Conservation (phyloP, 1,140 invertebrate genomes). For the Anthonomus grandis region DNA sequence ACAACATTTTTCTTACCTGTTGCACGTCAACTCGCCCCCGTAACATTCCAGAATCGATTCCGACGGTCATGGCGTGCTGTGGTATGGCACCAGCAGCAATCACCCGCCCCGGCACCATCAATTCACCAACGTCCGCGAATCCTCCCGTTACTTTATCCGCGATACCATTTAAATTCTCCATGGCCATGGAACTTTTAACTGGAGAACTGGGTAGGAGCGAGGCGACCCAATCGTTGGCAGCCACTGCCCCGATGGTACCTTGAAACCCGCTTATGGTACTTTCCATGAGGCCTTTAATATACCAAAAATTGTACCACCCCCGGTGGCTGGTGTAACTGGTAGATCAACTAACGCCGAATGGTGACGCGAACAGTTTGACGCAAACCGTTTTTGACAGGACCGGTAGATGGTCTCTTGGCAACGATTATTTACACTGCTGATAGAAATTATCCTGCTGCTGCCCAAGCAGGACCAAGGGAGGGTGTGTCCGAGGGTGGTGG, state of each 20-base stretch:
- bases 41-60: constrained; percentile 38
- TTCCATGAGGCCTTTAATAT: too few relatives aligned
- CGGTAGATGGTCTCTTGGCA: too few relatives aligned
- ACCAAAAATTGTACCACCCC: constrained; percentile 21
- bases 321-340: constrained; percentile 11
- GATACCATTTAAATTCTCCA: not conserved
- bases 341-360: not conserved
- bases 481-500: not conserved
- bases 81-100: constrained; percentile 37
- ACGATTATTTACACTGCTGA: too few relatives aligned
- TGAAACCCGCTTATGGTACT: constrained; percentile 17
- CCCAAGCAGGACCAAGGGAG: not conserved
- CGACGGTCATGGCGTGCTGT: constrained; percentile 39
- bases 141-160: too few relatives aligned
- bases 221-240: not conserved
- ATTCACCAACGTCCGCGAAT: constrained; percentile 12
- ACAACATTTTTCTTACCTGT: too few relatives aligned
- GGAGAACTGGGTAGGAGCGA: not conserved
- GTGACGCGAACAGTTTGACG: not conserved
- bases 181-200: too few relatives aligned
- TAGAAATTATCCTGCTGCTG: not conserved
- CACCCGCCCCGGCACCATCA: constrained; percentile 43
- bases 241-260: not conserved
- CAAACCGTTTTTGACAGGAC: too few relatives aligned
- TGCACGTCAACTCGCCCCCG: constrained; percentile 39